phyloP scores from a whole-genome alignment of 2,888 invertebrate genomes.

The Xylophagus ater region DNA sequence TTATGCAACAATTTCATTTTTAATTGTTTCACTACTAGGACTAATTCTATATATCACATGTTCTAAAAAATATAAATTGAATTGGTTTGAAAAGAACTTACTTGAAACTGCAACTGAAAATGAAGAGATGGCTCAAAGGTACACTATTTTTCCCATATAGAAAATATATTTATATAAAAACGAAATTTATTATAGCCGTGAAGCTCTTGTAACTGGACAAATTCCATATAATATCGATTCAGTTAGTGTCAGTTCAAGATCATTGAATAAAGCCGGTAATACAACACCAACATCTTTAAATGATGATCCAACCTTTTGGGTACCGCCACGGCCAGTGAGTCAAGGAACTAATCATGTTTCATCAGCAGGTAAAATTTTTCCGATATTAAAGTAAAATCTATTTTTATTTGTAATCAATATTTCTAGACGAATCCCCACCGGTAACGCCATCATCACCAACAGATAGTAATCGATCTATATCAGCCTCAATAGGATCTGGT shows the following conservation, averaged over 20 bases:
- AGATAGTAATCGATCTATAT: slow-evolving; percentile 37
- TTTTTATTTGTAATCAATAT: slow-evolving; percentile 2
- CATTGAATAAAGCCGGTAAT: slow-evolving; percentile 29
- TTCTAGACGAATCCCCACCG: slow-evolving; percentile 37
- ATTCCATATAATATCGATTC: slow-evolving; percentile 37
- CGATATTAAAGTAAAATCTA: no score
- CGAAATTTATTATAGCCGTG: slow-evolving; percentile 30
- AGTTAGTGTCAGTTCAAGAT: slow-evolving; percentile 35
- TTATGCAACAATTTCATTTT: slow-evolving; percentile 42
- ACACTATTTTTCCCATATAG: slow-evolving; percentile 5
- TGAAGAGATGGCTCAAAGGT: slow-evolving; percentile 38
- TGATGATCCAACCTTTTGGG: slow-evolving; percentile 42
- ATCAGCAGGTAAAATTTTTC: slow-evolving; percentile 19
- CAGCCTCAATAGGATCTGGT: slow-evolving; percentile 34
- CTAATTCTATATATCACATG: slow-evolving; percentile 44
- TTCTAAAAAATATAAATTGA: slow-evolving; percentile 43
- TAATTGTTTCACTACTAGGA: slow-evolving; percentile 40
- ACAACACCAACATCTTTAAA: slow-evolving; percentile 37
- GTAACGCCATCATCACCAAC: slow-evolving; percentile 40
- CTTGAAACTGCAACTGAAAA: slow-evolving; percentile 42
- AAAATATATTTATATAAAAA: neutral
- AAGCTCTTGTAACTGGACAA: slow-evolving; percentile 36
- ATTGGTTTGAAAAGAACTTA: slow-evolving; percentile 49
- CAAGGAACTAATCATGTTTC: slow-evolving; percentile 24
- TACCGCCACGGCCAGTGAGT: slow-evolving; percentile 26